A percentile compares a stretch with the other conserved stretches of the same genome.
These are phyloP conservation scores for Sicus ferrugineus DNA, from an alignment of 2,888 invertebrate genomes.

Conservation along the genomic window DNA sequence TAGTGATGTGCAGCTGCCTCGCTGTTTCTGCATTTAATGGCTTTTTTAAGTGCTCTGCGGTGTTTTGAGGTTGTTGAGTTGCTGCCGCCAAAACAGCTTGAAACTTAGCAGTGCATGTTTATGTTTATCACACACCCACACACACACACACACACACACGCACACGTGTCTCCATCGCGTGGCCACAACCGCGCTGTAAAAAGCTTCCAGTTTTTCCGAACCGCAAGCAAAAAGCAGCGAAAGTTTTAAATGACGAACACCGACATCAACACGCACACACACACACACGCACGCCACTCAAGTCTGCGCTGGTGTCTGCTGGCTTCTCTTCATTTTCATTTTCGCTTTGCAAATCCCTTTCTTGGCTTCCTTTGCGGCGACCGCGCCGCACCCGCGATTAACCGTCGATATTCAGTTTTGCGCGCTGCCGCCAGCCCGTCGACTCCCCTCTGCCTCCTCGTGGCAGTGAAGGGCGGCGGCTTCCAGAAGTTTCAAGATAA, in stretches of 20 bases:
- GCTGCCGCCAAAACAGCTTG: background rate
- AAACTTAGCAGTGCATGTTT: background rate
- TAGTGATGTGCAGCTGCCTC: background rate
- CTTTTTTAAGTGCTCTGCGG: background rate
- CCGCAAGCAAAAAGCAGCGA: slow-evolving; percentile 1
- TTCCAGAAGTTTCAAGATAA: too few species aligned
- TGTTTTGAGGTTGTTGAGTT: background rate
- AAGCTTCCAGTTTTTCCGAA: background rate
- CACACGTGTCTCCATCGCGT: too few species aligned
- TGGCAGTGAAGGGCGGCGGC: too few species aligned
- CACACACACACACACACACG: background rate
- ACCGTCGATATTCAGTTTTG: background rate
- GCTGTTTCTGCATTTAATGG: background rate
- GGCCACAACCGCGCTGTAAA: background rate
- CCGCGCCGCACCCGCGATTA: background rate
- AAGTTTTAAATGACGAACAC: background rate
- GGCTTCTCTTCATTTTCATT: background rate
- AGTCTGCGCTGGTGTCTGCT: background rate
- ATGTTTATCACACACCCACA: background rate
- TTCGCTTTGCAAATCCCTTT: background rate
- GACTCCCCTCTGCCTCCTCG: background rate
- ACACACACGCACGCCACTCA: background rate
- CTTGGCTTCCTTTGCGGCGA: slow-evolving; percentile 24
- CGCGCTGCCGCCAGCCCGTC: slow-evolving; percentile 1
- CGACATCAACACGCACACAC: background rate